These are phyloP conservation scores for Ganaspis sp. DNA, from an alignment of 1,140 invertebrate genomes.

Conservation along the genomic window DNA sequence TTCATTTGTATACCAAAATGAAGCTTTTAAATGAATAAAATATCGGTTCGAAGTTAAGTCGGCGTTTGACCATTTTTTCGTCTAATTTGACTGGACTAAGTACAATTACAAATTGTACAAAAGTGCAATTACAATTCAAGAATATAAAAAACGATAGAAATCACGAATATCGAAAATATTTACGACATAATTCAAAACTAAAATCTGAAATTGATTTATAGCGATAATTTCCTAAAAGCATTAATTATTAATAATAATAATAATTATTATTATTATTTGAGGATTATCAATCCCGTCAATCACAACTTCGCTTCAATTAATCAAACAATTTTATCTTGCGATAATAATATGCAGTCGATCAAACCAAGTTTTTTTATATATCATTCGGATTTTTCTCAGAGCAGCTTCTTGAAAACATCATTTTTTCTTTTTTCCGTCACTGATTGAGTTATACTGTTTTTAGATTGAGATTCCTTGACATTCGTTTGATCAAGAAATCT, in stretches of 20 bases:
- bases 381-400: not conserved
- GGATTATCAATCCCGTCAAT: not conserved
- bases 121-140: too few relatives aligned
- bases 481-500: not conserved
- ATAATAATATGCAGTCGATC: not conserved
- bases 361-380: not conserved
- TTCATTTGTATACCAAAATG: too few relatives aligned
- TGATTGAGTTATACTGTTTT: not conserved
- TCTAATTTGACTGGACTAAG: too few relatives aligned
- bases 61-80: too few relatives aligned
- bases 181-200: not conserved
- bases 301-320: not conserved
- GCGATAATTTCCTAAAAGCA: not conserved
- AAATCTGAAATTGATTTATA: not conserved
- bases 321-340: not conserved
- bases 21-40: too few relatives aligned
- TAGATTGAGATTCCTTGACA: not conserved
- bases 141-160: too few relatives aligned
- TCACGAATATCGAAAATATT: too few relatives aligned
- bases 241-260: not conserved
- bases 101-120: too few relatives aligned
- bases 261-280: not conserved
- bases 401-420: not conserved
- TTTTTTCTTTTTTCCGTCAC: not conserved
- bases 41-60: too few relatives aligned